Evolutionary conservation across 2,113 vertebrate species (phyloP), one percentile per base, ranked within the genome.

Genomic region (Erinaceus europaeus): DNA sequence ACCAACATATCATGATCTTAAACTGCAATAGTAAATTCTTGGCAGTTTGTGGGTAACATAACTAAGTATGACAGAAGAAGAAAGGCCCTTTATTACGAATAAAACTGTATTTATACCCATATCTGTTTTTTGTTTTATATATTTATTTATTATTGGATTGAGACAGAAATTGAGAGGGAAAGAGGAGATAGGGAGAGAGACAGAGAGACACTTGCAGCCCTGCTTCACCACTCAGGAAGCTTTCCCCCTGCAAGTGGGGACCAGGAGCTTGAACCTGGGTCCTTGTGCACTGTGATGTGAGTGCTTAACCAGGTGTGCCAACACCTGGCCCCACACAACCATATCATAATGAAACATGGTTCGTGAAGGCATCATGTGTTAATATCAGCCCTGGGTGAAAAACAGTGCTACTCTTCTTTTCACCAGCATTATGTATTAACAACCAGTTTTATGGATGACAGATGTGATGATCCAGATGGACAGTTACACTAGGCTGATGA

Each of bases 381-480:
- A 78, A 18, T 18, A 84, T 61, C 13, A 93, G 55, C 11, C 25
- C 77, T 34, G 0, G 17, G 80, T 71, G 69, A 88, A 79, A 87
- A 72, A 84, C 38, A 88, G 32, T 73, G 38, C 67, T 55, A 52
- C 71, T 64, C 3, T 57, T 91, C 57, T 65, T 8, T 81, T 90
- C 21, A 21, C 46, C 42, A 86, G 48, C 68, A 29, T 25, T 84
- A 40, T 38, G 32, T 0, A 18, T 20, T 9, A 44, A 13, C 20
- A 69, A 57, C 17, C 42, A 72, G 67, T 55, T 83, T 76, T 59
- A 88, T 73, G 57, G 65, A 72, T 14, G 71, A 74, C 84, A 91
- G 86, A 71, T 75, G 59, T 68, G 42, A 80, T 59, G 25, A 73
- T 81, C 38, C 84, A 90, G 69, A 91, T 57, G 74, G 80, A 77